Evolutionary conservation across 2,888 invertebrate genomes (phyloP).

Genomic region (Stegana nigrithorax): DNA sequence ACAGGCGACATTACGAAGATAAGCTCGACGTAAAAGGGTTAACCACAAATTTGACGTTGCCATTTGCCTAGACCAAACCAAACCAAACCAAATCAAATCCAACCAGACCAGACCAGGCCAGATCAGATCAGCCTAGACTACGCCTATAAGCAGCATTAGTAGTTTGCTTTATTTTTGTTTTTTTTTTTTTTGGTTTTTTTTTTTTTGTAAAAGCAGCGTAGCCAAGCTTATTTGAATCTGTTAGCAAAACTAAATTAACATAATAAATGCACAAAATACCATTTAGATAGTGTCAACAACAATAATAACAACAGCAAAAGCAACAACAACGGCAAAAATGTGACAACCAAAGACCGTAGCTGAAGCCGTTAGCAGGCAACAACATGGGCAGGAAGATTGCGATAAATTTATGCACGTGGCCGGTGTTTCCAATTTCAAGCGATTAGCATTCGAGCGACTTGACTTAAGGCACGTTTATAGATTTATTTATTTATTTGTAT

Average conservation of each 20-base stretch:
- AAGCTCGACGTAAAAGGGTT: slow-evolving; percentile 6
- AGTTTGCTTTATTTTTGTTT: not conserved
- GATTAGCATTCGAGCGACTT: not conserved
- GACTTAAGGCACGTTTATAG: not conserved
- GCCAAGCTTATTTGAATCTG: not conserved
- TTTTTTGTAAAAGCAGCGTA: slow-evolving; percentile 8
- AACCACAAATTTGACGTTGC: not conserved
- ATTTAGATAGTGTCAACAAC: slow-evolving; percentile 18
- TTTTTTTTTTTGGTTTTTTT: not conserved
- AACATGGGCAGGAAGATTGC: not conserved
- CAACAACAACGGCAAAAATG: not conserved
- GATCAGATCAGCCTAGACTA: not conserved
- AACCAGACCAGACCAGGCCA: no score
- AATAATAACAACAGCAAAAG: not conserved
- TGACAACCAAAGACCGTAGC: no score
- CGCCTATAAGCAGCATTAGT: not conserved
- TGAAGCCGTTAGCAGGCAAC: not conserved
- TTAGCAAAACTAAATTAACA: slow-evolving; percentile 41
- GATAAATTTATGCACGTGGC: slow-evolving; percentile 1
- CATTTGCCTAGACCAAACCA: not conserved
- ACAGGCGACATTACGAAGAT: not conserved
- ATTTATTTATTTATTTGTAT: no score
- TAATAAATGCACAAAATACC: slow-evolving; percentile 38
- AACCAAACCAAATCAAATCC: not conserved
- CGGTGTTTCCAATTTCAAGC: not conserved